These are phyloP conservation scores for Tiaroga cobitis DNA, from an alignment of 2,797 vertebrate genomes.

Conservation along the genomic window DNA sequence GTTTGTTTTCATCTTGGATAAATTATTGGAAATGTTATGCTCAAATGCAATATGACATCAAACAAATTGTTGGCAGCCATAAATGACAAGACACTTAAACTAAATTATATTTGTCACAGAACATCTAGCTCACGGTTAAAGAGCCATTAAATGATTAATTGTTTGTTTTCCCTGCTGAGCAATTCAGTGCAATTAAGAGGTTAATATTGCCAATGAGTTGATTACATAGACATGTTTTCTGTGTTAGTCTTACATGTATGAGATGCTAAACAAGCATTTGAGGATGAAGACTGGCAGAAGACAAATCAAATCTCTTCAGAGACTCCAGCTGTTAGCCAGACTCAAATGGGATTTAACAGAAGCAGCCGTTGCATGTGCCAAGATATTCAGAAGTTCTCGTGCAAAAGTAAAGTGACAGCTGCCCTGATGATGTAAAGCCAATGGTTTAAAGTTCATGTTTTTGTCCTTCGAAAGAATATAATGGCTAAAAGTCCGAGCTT, in stretches of 20 bases:
- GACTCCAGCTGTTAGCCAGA: background rate
- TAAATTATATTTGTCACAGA: background rate
- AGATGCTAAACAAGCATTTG: background rate
- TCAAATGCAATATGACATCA: background rate
- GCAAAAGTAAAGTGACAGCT: too few species aligned
- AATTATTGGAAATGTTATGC: background rate
- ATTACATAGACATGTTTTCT: background rate
- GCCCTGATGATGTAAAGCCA: too few species aligned
- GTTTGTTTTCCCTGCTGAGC: conserved; percentile 7
- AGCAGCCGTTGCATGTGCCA: background rate
- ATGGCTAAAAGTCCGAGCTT: too few species aligned
- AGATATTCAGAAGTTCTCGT: too few species aligned
- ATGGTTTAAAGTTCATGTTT: too few species aligned
- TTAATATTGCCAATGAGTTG: too few species aligned
- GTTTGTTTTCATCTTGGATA: background rate
- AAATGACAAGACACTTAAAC: conserved; percentile 1
- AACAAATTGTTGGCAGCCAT: background rate
- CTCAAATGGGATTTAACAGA: background rate
- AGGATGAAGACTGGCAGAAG: background rate
- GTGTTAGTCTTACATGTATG: background rate
- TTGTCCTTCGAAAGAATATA: too few species aligned
- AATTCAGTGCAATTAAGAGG: conserved; percentile 2
- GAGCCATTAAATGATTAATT: conserved; percentile 2
- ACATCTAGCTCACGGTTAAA: conserved; percentile 1
- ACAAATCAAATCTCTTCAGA: background rate